These are phyloP conservation scores for Blastobasis adustella DNA, from an alignment of 2,888 invertebrate genomes.

Conservation along the genomic window DNA sequence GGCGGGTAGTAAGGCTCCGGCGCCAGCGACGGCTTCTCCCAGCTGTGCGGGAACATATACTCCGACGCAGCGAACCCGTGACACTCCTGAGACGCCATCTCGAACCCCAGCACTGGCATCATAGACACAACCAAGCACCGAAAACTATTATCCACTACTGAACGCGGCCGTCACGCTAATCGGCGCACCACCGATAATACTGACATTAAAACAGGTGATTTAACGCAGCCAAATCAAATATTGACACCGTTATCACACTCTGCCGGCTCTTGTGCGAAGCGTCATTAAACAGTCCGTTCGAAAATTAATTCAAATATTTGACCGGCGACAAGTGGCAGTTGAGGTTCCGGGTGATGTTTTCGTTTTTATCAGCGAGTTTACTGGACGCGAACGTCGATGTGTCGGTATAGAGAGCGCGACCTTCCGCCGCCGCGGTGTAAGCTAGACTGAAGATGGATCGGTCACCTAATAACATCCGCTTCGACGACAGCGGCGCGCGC, in stretches of 20 bases:
- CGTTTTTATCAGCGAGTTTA: slow-evolving; percentile 44
- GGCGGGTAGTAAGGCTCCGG: slow-evolving; percentile 29
- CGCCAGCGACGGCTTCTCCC: slow-evolving; percentile 46
- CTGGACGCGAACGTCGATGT: slow-evolving; percentile 26
- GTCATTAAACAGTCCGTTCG: slow-evolving; percentile 16
- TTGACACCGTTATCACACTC: slow-evolving; percentile 27
- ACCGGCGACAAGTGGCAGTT: slow-evolving; percentile 19
- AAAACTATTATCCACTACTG: slow-evolving; percentile 37
- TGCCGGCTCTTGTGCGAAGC: slow-evolving; percentile 9
- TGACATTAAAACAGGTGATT: slow-evolving; percentile 45
- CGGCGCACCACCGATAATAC: slow-evolving; percentile 31
- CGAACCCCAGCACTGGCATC: slow-evolving; percentile 63
- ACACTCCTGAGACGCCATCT: slow-evolving; percentile 53
- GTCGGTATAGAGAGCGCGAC: slow-evolving; percentile 30
- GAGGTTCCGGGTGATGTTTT: slow-evolving; percentile 45
- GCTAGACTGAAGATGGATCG: slow-evolving; percentile 37
- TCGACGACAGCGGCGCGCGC: slow-evolving; percentile 16
- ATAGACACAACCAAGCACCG: slow-evolving; percentile 36
- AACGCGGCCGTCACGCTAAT: slow-evolving; percentile 17
- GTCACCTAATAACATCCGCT: slow-evolving; percentile 34
- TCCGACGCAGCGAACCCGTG: slow-evolving; percentile 38
- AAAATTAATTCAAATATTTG: slow-evolving; percentile 33
- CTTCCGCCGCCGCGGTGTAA: slow-evolving; percentile 34
- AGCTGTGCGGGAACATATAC: slow-evolving; percentile 12
- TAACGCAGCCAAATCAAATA: slow-evolving; percentile 30